phyloP scores from a whole-genome alignment of 2,888 invertebrate genomes.

The Brachyptera risi region DNA sequence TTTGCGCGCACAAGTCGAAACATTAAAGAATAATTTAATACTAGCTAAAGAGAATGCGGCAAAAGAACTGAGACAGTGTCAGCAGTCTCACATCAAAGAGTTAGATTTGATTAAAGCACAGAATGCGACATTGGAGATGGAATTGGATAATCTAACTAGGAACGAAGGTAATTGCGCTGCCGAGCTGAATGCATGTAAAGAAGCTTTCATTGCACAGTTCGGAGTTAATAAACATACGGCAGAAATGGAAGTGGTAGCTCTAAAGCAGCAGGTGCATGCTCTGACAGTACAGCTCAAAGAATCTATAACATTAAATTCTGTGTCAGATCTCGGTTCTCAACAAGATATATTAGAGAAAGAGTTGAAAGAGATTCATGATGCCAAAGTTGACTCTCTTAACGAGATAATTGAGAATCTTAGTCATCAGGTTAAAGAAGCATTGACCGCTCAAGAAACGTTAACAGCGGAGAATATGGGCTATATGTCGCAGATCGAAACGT shows the following conservation, averaged over 20 bases:
- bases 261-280: not conserved
- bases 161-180: conserved; percentile 37
- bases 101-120: conserved; percentile 38
- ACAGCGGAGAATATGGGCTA: not conserved
- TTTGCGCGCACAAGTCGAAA: not conserved
- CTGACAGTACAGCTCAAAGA: not conserved
- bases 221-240: not conserved
- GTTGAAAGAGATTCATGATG: not conserved
- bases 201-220: conserved; percentile 7
- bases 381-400: not conserved
- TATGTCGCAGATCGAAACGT: not conserved
- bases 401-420: not conserved
- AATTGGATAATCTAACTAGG: conserved; percentile 39
- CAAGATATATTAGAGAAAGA: not conserved
- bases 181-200: conserved; percentile 37
- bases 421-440: not conserved
- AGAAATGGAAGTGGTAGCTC: conserved; percentile 1
- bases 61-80: not conserved
- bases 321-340: too few relatives aligned
- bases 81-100: conserved; percentile 24
- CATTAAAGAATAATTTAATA: too few relatives aligned
- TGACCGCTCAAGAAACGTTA: not conserved
- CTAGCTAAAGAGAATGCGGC: too few relatives aligned
- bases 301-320: too few relatives aligned
- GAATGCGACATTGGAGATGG: conserved; percentile 40